Evolutionary conservation across 1,140 invertebrate genomes (phyloP).

Genomic region (Apocrypta bakeri): DNA sequence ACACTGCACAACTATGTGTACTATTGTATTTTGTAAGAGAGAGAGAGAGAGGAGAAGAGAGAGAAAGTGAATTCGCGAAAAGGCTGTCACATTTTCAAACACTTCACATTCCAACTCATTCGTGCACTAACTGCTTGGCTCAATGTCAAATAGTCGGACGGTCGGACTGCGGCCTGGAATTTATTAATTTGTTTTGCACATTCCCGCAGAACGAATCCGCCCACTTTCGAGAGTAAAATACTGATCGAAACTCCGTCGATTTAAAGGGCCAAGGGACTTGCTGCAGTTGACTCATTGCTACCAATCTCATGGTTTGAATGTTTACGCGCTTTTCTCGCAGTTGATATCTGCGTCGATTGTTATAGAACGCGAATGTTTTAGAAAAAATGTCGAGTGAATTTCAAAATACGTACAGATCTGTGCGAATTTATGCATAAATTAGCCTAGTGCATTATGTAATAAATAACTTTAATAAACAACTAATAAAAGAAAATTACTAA

Average conservation of each 20-base stretch:
- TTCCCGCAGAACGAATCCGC: slow-evolving; percentile 19
- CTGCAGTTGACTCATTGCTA: background rate
- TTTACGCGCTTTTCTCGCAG: background rate
- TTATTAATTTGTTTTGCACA: slow-evolving; percentile 12
- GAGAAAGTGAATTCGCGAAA: too few relatives aligned
- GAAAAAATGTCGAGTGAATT: too few relatives aligned
- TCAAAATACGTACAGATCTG: too few relatives aligned
- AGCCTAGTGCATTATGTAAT: too few relatives aligned
- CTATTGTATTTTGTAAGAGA: background rate
- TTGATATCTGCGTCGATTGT: too few relatives aligned
- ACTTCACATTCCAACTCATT: background rate
- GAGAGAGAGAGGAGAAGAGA: too few relatives aligned
- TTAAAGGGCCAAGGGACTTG: background rate
- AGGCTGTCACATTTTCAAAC: slow-evolving; percentile 2
- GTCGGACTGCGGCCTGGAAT: background rate
- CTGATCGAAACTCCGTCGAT: slow-evolving; percentile 10
- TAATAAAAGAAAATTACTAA: too few relatives aligned
- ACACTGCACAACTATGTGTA: background rate
- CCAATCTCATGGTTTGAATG: background rate
- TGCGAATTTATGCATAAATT: too few relatives aligned
- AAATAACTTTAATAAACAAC: background rate
- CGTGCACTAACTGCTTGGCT: background rate
- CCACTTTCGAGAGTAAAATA: slow-evolving; percentile 11
- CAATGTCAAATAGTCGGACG: background rate
- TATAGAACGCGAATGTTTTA: too few relatives aligned